These are phyloP conservation scores for Diachasmimorpha longicaudata DNA, from an alignment of 1,140 invertebrate species.

Conservation along the genomic window DNA sequence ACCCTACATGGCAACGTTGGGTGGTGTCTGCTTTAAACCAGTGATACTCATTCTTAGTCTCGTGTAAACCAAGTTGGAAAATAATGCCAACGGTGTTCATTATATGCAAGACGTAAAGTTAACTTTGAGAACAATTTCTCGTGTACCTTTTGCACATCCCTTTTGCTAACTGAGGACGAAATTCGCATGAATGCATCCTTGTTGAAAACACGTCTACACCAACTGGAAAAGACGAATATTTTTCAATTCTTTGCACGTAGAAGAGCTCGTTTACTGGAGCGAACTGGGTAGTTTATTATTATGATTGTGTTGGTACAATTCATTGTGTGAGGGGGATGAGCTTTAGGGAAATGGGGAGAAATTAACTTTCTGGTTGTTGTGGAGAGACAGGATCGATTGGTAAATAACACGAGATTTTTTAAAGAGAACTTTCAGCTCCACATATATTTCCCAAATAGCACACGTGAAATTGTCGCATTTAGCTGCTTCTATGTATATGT, in stretches of 20 bases:
- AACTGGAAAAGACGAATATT: background rate
- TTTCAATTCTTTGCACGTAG: background rate
- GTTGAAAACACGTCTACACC: background rate
- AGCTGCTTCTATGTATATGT: background rate
- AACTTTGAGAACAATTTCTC: slow-evolving; percentile 2
- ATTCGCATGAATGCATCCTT: background rate
- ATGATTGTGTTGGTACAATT: no score
- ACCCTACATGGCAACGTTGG: slow-evolving; percentile 51
- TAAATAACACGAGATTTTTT: no score
- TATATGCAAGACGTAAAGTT: background rate
- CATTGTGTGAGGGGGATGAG: no score
- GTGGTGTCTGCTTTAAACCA: slow-evolving; percentile 60
- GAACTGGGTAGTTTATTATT: no score
- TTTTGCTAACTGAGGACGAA: background rate
- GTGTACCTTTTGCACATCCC: background rate
- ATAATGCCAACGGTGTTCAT: background rate
- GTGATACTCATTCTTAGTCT: slow-evolving; percentile 45
- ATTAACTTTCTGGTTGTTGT: no score
- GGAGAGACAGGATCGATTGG: no score
- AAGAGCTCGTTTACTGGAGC: background rate
- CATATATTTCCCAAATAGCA: background rate
- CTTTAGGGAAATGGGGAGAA: no score
- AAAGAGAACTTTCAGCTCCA: no score
- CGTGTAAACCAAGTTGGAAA: slow-evolving; percentile 3
- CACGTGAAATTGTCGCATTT: background rate